These are phyloP conservation scores for Herpailurus yagouaroundi DNA, from an alignment of 2,113 vertebrate species.

Conservation along the genomic window DNA sequence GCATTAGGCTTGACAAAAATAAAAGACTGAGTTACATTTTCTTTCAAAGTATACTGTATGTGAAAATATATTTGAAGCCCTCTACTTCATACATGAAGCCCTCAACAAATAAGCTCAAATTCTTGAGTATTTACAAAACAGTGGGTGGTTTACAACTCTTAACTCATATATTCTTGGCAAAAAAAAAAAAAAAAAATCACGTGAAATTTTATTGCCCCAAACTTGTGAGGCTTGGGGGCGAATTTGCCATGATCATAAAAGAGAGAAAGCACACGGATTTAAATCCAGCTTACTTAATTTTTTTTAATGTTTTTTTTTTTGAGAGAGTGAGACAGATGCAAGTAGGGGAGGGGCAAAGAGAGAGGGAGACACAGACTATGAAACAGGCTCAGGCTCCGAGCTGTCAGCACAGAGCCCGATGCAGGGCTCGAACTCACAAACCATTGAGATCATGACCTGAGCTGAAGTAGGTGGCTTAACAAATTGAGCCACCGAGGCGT, in stretches of 20 bases:
- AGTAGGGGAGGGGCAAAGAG: no score
- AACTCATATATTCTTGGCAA: conserved; percentile 8
- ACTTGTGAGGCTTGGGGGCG: background rate
- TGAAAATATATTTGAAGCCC: background rate
- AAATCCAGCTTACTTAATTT: background rate
- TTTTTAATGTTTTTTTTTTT: no score
- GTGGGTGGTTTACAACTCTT: background rate
- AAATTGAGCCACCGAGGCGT: no score
- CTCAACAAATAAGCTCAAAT: conserved; percentile 3
- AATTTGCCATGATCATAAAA: background rate
- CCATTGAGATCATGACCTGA: no score
- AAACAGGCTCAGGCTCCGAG: no score
- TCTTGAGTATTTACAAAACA: background rate
- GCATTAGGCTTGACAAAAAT: background rate
- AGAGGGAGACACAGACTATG: no score
- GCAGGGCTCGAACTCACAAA: no score
- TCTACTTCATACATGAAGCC: background rate
- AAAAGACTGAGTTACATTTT: background rate
- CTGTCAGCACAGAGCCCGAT: no score
- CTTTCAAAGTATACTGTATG: background rate
- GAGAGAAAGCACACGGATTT: background rate
- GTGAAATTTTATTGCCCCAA: conserved; percentile 1
- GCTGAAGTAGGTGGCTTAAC: no score
- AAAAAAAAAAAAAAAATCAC: background rate
- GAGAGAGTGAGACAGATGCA: no score